Conservation (phyloP, 2,113 vertebrate genomes). For the Merops nubicus region DNA sequence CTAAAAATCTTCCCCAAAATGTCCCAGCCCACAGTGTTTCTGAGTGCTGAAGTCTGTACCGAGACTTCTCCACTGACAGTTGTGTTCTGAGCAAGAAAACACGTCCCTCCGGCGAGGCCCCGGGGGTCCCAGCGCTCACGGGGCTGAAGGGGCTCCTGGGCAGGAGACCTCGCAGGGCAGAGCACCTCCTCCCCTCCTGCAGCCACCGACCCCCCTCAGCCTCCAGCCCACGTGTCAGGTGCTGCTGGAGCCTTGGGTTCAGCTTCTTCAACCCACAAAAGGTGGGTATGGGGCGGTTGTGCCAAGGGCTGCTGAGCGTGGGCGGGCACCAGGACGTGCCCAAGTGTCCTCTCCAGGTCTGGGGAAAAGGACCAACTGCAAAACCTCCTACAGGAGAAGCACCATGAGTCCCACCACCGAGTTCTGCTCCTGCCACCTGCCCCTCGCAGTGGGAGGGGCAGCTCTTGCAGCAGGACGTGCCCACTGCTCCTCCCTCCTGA, state of each 20-base stretch:
- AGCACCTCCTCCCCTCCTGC: background rate
- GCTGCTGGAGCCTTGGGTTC: too few species aligned
- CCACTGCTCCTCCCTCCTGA: background rate
- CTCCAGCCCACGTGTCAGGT: too few species aligned
- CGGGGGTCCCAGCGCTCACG: background rate
- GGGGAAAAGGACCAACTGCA: background rate
- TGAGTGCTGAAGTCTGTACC: background rate
- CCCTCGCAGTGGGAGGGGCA: background rate
- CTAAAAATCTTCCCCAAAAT: conserved; percentile 73
- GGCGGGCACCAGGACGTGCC: background rate
- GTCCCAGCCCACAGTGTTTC: conserved; percentile 48
- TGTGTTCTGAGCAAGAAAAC: conserved; percentile 41
- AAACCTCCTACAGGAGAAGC: too few species aligned
- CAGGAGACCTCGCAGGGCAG: background rate
- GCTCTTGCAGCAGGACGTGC: background rate
- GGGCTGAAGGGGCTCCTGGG: background rate
- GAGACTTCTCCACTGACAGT: conserved; percentile 38
- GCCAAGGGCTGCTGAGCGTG: background rate
- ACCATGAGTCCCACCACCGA: background rate
- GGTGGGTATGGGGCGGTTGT: accelerated
- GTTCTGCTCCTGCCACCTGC: background rate
- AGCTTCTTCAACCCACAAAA: too few species aligned
- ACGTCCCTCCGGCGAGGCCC: background rate
- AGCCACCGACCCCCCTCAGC: too few species aligned
- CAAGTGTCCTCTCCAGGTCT: background rate